phyloP scores from a whole-genome alignment of 2,888 invertebrate genomes.

The Hirtodrosophila cameraria region DNA sequence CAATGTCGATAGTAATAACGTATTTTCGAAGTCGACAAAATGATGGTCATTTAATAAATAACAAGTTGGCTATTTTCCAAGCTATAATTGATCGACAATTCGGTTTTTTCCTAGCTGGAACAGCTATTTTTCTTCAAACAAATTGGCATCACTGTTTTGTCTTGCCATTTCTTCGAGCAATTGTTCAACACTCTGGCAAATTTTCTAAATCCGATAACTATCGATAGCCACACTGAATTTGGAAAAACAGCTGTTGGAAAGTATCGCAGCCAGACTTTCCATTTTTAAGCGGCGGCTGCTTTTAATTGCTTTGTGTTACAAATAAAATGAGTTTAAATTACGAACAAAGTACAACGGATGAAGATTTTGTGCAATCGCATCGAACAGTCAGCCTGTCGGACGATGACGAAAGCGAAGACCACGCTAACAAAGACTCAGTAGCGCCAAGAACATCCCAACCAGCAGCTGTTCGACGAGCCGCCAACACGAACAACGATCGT shows the following conservation, averaged over 20 bases:
- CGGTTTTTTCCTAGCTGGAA: too few relatives aligned
- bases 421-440: slow-evolving; percentile 5
- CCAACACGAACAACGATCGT: slow-evolving; percentile 13
- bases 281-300: slow-evolving; percentile 20
- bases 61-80: too few relatives aligned
- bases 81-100: too few relatives aligned
- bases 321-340: slow-evolving; percentile 56
- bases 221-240: slow-evolving; percentile 32
- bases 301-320: slow-evolving; percentile 18
- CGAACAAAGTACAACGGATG: slow-evolving; percentile 54
- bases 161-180: not conserved
- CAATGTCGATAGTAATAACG: too few relatives aligned
- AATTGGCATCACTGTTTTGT: slow-evolving; percentile 6
- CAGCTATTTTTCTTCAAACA: too few relatives aligned
- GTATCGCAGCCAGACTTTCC: slow-evolving; percentile 25
- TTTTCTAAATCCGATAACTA: not conserved
- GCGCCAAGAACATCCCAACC: not conserved
- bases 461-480: not conserved
- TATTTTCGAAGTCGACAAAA: too few relatives aligned
- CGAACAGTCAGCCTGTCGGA: slow-evolving; percentile 54
- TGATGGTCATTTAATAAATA: too few relatives aligned
- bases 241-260: slow-evolving; percentile 38
- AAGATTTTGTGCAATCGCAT: slow-evolving; percentile 28
- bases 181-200: not conserved
- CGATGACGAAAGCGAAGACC: slow-evolving; percentile 61